Percentiles rank a stretch among this genome's conserved stretches.
phyloP scores from a whole-genome alignment of 2,888 invertebrate genomes.

The Spisula solida region DNA sequence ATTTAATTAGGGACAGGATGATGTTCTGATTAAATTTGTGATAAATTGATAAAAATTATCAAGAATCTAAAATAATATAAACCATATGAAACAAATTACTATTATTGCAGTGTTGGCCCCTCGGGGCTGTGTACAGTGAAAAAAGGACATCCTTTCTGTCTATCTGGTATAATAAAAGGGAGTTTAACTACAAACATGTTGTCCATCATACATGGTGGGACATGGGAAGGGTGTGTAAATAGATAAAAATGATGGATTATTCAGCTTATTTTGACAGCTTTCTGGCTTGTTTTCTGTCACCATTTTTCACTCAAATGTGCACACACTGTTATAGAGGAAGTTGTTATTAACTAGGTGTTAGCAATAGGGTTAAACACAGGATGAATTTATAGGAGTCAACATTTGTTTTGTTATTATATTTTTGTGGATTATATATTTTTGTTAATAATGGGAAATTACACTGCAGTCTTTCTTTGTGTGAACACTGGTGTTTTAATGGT shows the following conservation, averaged over 20 bases:
- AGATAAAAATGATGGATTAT: not conserved
- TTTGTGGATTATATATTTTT: not conserved
- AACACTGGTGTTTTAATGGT: not conserved
- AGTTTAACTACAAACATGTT: not conserved
- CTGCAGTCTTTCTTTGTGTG: not conserved
- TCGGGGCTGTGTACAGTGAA: not conserved
- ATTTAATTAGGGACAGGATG: not conserved
- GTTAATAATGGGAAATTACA: not conserved
- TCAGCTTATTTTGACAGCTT: not conserved
- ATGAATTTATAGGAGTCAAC: not conserved
- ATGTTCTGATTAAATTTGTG: not conserved
- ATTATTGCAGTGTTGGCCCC: not conserved
- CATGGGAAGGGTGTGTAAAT: no score
- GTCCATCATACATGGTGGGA: not conserved
- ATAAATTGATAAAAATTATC: not conserved
- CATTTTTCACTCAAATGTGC: not conserved
- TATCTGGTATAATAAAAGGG: not conserved
- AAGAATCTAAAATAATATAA: not conserved
- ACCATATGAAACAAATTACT: not conserved
- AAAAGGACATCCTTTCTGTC: not conserved
- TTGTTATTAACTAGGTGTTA: not conserved
- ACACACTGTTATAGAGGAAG: not conserved
- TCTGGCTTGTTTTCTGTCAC: conserved; percentile 11
- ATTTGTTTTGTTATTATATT: not conserved
- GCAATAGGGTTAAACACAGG: no score